Evolutionary conservation across 2,888 invertebrate genomes (phyloP), one percentile per base, ranked within the genome.

Genomic region (Troides oblongomaculatus): DNA sequence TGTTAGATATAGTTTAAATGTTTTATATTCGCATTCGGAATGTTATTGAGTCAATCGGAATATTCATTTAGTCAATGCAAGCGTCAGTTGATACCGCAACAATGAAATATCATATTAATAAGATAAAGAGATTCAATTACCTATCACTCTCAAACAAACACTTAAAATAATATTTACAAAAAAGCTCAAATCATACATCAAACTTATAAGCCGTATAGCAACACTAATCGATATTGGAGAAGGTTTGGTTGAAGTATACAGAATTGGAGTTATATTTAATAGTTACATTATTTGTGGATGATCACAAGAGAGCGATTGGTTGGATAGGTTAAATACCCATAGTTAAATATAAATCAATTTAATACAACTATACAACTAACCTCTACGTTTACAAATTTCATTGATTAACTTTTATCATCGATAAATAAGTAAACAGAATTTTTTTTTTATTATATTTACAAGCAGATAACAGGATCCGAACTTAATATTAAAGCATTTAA

Each of bases 311-410:
- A 92, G 92, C 92, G 86, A 82, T 89, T 82, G 90, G 87, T 90
- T 84, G 88, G 86, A 88, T 86, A 87, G 84, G 84, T 89, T 87
- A 86, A 85, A 89, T 90, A 91, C 85, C 89, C 89, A 90, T 86
- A 86, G 87, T 90, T 90, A 90, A 91, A 91, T 91, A 91, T 86
- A 89, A 91, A 85, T 89, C 83, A 85, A 87, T 91, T 91, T 89
- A 90, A 90, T 91, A 92, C 91, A 92, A 89, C 81, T 91, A 92
- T 92, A 92, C 92, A 92, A 85, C 91, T 92, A 92, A 91, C 85
- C 84, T 83, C 90, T 91, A 92, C 86, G 89, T 88, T 90, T 90
- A 91, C 89, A 88, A 85, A 86, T 89, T 85, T 85, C 82, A 53
- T 21, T 83, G 87, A 88, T 90, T 90, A 90, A 86, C 75, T 79